Percentiles rank a stretch among this genome's conserved stretches.
Conservation (phyloP, 2,888 invertebrate genomes). For the Eupelmus urozonus region DNA sequence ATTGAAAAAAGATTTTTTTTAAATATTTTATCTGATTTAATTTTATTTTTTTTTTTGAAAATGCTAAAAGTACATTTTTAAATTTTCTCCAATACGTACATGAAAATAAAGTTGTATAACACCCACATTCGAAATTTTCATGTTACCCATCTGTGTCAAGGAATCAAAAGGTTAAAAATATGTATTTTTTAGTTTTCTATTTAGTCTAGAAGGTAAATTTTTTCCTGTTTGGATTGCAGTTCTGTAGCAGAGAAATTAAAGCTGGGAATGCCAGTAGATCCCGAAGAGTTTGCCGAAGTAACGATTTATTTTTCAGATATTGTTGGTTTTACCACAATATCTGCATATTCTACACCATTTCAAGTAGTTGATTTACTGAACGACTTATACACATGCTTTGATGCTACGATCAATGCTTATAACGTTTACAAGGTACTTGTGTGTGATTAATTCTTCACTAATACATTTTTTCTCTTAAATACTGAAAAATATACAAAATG, state of each 20-base stretch:
- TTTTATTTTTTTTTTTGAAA: too few species aligned
- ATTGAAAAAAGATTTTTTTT: too few species aligned
- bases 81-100: too few species aligned
- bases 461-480: too few species aligned
- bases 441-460: too few species aligned
- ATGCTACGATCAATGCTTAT: slow-evolving; percentile 94
- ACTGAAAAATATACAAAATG: too few species aligned
- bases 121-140: neutral
- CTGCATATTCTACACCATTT: slow-evolving; percentile 93
- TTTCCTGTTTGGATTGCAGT: slow-evolving; percentile 80
- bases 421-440: slow-evolving; percentile 87
- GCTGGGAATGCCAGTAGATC: slow-evolving; percentile 93
- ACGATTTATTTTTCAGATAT: slow-evolving; percentile 97
- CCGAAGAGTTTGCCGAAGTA: slow-evolving; percentile 94
- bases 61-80: too few species aligned
- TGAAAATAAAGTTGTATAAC: too few species aligned
- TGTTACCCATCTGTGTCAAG: neutral
- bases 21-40: too few species aligned
- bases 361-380: slow-evolving; percentile 95
- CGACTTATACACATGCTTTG: slow-evolving; percentile 95
- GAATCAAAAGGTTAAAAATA: too few species aligned
- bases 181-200: too few species aligned
- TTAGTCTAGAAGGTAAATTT: too few species aligned
- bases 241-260: slow-evolving; percentile 95
- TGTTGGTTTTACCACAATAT: slow-evolving; percentile 95